phyloP scores from a whole-genome alignment of 2,888 invertebrate species.

The Diadegma fenestrale region DNA sequence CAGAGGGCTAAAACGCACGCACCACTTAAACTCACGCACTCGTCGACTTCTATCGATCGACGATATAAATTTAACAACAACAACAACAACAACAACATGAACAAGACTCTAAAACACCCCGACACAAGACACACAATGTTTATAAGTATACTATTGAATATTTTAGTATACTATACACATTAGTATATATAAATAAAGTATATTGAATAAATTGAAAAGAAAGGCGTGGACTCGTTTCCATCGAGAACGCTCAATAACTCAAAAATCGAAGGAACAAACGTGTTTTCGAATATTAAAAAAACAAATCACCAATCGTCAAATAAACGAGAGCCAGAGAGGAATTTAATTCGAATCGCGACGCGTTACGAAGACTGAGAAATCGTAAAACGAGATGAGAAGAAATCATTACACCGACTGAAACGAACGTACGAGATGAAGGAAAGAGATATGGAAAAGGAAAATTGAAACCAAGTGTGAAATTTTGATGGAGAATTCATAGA shows the following conservation, averaged over 20 bases:
- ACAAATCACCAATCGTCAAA: conserved; percentile 10
- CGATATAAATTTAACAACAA: conserved; percentile 42
- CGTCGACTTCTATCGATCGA: conserved; percentile 69
- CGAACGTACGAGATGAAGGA: conserved; percentile 29
- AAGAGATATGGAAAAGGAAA: conserved; percentile 8
- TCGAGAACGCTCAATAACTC: conserved; percentile 55
- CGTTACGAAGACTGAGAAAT: conserved; percentile 52
- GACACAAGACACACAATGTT: conserved; percentile 6
- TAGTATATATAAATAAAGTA: conserved; percentile 11
- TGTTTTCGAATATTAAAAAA: conserved; percentile 23
- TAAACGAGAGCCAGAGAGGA: conserved; percentile 19
- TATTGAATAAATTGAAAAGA: neutral
- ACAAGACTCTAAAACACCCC: neutral
- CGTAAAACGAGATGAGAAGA: conserved; percentile 44
- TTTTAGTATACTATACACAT: conserved; percentile 49
- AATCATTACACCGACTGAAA: conserved; percentile 62
- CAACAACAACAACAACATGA: conserved; percentile 20
- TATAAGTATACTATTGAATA: conserved; percentile 48
- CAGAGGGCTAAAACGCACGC: conserved; percentile 69
- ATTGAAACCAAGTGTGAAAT: conserved; percentile 12
- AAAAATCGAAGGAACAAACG: conserved; percentile 38
- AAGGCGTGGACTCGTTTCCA: conserved; percentile 54
- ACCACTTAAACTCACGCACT: conserved; percentile 68
- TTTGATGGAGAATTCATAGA: conserved; percentile 13
- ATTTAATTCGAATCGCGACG: conserved; percentile 20